phyloP scores from a whole-genome alignment of 2,888 invertebrate species.

The Tolmerus cingulatus region DNA sequence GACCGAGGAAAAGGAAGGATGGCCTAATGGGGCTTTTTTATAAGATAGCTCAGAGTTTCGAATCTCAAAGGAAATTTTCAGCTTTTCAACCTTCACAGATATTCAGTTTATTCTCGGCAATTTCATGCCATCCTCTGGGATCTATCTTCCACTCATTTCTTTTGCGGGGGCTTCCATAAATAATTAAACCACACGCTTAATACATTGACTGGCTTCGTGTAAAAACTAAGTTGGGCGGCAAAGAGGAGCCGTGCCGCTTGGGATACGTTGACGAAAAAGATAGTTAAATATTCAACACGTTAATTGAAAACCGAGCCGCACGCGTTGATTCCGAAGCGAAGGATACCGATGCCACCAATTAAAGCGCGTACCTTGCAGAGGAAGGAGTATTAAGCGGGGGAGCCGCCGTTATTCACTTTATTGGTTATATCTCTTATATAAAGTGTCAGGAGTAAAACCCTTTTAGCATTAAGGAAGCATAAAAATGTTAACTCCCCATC shows the following conservation, averaged over 20 bases:
- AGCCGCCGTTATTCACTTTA: neutral
- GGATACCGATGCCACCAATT: neutral
- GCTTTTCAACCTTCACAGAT: neutral
- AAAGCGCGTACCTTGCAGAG: neutral
- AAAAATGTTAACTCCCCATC: constrained; percentile 10
- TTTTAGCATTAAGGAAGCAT: constrained; percentile 2
- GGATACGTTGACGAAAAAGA: neutral
- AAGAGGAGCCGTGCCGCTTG: neutral
- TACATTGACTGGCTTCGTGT: neutral
- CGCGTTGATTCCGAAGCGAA: neutral
- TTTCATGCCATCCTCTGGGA: neutral
- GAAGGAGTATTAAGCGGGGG: neutral
- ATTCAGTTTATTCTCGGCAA: neutral
- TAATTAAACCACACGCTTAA: constrained; percentile 13
- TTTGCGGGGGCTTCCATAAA: neutral
- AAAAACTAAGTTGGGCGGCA: neutral
- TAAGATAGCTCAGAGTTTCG: neutral
- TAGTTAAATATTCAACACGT: neutral
- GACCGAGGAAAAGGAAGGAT: neutral
- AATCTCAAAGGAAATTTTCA: constrained; percentile 21
- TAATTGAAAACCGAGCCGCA: neutral
- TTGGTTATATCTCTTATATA: neutral
- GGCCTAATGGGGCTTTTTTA: neutral
- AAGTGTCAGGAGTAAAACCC: neutral
- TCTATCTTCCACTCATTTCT: constrained; percentile 1